Conservation (phyloP, 2,888 invertebrate genomes). For the Ditula angustiorana region DNA sequence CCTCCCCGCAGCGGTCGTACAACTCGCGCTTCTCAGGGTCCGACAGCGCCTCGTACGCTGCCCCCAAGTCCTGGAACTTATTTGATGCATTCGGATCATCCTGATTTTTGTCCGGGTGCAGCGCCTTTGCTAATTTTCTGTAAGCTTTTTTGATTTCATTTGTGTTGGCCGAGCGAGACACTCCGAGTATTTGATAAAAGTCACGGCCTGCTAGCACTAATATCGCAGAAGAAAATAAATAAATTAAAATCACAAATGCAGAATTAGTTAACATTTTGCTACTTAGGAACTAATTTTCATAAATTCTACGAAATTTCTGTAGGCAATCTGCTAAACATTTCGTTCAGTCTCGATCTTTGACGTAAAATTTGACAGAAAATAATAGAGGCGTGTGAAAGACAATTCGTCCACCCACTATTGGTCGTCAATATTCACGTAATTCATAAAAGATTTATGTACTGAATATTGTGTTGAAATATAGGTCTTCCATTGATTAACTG, state of each 20-base stretch:
- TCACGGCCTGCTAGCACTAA: constrained; percentile 90
- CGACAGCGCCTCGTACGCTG: constrained; percentile 97
- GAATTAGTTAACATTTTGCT: constrained; percentile 71
- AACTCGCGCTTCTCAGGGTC: constrained; percentile 96
- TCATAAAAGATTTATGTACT: background rate
- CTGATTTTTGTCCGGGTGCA: constrained; percentile 99
- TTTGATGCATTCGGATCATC: constrained; percentile 96
- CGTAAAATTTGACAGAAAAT: constrained; percentile 60
- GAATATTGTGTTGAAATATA: background rate
- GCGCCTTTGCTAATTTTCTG: constrained; percentile 96
- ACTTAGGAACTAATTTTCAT: constrained; percentile 58
- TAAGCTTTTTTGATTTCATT: constrained; percentile 99
- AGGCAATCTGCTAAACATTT: constrained; percentile 62
- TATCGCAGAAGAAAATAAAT: constrained; percentile 69
- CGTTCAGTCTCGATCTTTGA: constrained; percentile 56
- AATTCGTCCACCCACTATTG: constrained; percentile 77
- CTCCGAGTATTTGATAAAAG: constrained; percentile 96
- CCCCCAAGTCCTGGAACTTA: constrained; percentile 98
- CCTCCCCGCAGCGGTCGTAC: constrained; percentile 98
- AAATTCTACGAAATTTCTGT: constrained; percentile 45
- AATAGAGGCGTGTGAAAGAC: constrained; percentile 57
- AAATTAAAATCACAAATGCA: constrained; percentile 70
- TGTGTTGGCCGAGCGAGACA: constrained; percentile 93
- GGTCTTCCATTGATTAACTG: rapidly evolving
- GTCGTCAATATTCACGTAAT: constrained; percentile 43